phyloP scores from a whole-genome alignment of 2,113 vertebrate genomes.

The Eptesicus fuscus region DNA sequence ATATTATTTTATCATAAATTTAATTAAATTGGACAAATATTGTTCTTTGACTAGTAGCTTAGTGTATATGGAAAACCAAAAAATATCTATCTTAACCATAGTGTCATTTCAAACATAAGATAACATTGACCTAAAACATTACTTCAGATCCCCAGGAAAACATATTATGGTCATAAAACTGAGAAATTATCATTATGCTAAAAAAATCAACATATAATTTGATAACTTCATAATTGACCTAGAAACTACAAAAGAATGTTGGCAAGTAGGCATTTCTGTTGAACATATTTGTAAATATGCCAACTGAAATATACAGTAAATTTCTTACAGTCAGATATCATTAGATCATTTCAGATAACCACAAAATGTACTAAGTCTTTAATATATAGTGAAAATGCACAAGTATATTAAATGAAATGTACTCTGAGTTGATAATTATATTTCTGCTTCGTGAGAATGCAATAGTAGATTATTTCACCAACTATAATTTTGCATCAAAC shows the following conservation, averaged over 20 bases:
- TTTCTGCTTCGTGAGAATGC: background rate
- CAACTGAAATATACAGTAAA: background rate
- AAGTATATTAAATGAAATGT: background rate
- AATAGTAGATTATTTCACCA: background rate
- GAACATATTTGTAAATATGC: background rate
- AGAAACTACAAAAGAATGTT: background rate
- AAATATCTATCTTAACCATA: background rate
- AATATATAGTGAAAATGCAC: background rate
- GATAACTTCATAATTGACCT: background rate
- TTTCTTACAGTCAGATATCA: background rate
- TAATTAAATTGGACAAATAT: background rate
- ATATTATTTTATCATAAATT: background rate
- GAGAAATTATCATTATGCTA: background rate
- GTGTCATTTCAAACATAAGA: background rate
- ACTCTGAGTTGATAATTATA: background rate
- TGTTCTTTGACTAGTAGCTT: constrained; percentile 10
- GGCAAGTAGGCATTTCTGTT: background rate
- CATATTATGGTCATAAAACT: background rate
- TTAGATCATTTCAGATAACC: background rate
- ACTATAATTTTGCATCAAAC: background rate
- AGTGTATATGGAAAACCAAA: background rate
- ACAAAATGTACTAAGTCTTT: background rate
- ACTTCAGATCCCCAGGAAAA: background rate
- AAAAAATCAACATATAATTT: background rate
- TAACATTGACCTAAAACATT: background rate